A percentile compares a stretch with the other conserved stretches of the same genome.
Conservation (phyloP, 2,888 invertebrate species). For the Blera fallax region DNA sequence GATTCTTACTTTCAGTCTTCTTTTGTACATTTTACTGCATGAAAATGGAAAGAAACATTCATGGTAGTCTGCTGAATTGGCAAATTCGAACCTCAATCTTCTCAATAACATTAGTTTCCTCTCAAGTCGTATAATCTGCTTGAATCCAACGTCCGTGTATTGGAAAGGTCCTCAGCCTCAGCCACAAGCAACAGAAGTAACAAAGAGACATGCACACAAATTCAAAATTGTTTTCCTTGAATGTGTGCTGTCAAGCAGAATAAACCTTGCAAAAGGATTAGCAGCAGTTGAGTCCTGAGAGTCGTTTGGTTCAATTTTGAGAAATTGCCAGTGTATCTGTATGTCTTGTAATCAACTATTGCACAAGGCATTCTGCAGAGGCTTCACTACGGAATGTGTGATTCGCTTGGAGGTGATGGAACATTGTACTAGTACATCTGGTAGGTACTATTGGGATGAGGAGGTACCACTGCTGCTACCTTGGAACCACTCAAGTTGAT, state of each 20-base stretch:
- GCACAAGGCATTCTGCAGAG: constrained; percentile 30
- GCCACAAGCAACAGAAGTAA: background rate
- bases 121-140: constrained; percentile 26
- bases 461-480: constrained; percentile 30
- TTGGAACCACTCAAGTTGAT: constrained; percentile 71
- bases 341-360: constrained; percentile 50
- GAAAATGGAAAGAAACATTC: background rate
- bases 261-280: constrained; percentile 63
- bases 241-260: constrained; percentile 49
- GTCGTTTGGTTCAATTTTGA: constrained; percentile 49
- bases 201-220: constrained; percentile 24
- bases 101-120: constrained; percentile 8
- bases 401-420: constrained; percentile 26
- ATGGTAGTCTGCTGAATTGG: constrained; percentile 10
- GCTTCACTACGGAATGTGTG: constrained; percentile 28
- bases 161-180: background rate
- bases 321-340: constrained; percentile 34
- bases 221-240: constrained; percentile 57
- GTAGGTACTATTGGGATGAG: background rate
- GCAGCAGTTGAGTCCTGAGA: constrained; percentile 14
- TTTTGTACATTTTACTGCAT: background rate
- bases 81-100: constrained; percentile 26
- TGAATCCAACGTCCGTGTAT: constrained; percentile 19
- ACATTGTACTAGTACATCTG: background rate
- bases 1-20: background rate